These are phyloP conservation scores for Tenthredo notha DNA, from an alignment of 2,888 invertebrate genomes.

Conservation along the genomic window DNA sequence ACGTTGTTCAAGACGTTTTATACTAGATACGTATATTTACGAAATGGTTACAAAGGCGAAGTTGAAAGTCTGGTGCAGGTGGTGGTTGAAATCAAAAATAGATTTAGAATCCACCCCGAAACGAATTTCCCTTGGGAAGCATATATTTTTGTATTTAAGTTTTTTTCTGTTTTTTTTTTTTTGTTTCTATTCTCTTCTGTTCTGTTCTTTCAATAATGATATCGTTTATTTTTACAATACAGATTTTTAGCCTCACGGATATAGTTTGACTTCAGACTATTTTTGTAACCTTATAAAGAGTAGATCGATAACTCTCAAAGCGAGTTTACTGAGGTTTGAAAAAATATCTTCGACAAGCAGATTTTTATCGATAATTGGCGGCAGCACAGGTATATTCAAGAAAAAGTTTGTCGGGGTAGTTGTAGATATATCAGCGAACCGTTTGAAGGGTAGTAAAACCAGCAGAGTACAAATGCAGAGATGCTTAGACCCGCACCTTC, in stretches of 20 bases:
- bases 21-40: background rate
- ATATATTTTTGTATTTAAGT: background rate
- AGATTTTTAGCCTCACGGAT: background rate
- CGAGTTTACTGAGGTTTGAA: background rate
- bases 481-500: constrained; percentile 21
- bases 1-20: background rate
- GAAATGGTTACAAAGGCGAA: background rate
- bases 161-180: background rate
- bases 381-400: background rate
- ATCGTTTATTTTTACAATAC: background rate
- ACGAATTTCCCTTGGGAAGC: background rate
- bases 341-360: constrained; percentile 21
- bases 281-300: background rate
- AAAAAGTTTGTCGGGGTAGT: background rate
- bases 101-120: background rate
- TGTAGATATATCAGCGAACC: background rate
- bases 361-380: constrained; percentile 38
- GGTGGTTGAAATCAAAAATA: background rate
- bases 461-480: background rate
- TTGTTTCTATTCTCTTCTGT: background rate
- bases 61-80: background rate
- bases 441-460: background rate
- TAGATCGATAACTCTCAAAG: constrained; percentile 4
- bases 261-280: background rate
- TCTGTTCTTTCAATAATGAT: background rate